Base-by-base conservation (phyloP, 2,113 vertebrate genomes). In the Gnathochromis pfefferi region DNA sequence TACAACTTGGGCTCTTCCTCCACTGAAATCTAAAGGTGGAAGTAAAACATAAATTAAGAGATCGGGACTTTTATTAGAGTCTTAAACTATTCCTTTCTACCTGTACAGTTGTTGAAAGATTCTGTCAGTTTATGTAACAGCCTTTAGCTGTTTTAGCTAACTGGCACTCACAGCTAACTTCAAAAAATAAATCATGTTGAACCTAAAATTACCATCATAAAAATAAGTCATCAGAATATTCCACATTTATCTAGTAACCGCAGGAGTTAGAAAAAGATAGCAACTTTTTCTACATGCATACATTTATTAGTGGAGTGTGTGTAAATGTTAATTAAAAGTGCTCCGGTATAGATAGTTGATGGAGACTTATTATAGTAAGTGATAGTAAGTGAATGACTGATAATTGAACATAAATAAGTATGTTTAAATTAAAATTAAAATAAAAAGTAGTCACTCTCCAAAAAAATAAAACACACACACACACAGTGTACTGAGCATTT, bases 401-500 rank as follows among this genome's bases (percentile, higher is more conserved):
- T 57, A 26, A 26, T 57, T 57, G 7, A 57, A 57, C 12, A 26
- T 7, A 26, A 57, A 26, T 26, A 55, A 55, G 21, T 55, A 54
- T 21, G 12, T 57, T 57, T 57, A 26, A 57, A 57, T 55, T 0
- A 1, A 55, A 55, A 13, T 23, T 0, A 3, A 55, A 55, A 23
- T 55, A 55, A 26, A 57, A 57, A 26, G 2, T 63, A 63, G 16
- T 63, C 28, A 63, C 16, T 63, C 28, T 19, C 17, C 26, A 10
- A 31, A 60, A 63, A 63, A 2, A 19, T 33, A 33, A 63, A 63
- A 55, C 53, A 26, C 54, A 40, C 38, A 23, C 23, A 23, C 23
- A 58, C 13, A 58, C 55, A 31, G 55, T 28, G 55, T 31, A 58
- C 28, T 33, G 58, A 63, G 28, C 5, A 5, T 63, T 63, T 63